phyloP scores from a whole-genome alignment of 2,113 vertebrate species.

The Microcebus lehilahytsara region DNA sequence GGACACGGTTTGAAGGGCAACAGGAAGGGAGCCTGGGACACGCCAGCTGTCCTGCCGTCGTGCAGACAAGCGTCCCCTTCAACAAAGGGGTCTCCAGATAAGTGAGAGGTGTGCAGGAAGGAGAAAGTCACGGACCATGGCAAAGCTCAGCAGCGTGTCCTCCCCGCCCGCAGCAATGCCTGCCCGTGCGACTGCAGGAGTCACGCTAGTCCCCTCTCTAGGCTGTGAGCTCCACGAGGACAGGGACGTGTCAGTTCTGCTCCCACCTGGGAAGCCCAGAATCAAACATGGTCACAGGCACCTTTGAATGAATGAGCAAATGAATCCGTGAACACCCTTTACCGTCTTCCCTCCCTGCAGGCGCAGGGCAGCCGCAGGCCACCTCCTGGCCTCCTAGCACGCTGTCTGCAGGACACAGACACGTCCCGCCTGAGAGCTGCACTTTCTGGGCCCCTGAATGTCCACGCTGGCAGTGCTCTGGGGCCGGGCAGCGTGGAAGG shows the following conservation, averaged over 20 bases:
- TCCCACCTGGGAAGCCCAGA: too few species aligned
- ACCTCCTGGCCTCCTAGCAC: neutral
- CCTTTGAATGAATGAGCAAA: neutral
- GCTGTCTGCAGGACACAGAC: neutral
- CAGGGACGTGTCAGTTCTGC: neutral
- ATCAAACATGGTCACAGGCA: too few species aligned
- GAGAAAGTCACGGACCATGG: neutral
- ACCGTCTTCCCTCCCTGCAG: neutral
- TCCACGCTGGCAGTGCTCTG: neutral
- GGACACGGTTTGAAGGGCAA: neutral
- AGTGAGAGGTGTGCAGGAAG: neutral
- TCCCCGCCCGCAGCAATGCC: neutral
- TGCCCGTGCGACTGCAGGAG: neutral
- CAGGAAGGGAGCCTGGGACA: neutral
- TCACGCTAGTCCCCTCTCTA: neutral
- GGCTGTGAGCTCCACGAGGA: neutral
- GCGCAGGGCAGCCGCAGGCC: rapidly evolving
- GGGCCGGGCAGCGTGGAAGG: neutral
- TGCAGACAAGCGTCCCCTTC: neutral
- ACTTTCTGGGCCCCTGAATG: neutral
- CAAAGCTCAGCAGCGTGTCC: neutral
- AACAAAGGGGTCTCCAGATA: neutral
- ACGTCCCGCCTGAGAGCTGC: neutral
- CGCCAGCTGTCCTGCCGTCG: neutral
- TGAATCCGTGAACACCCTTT: neutral